Percentiles rank a stretch among this genome's conserved stretches.
These are phyloP conservation scores for Harpagifer antarcticus DNA, from an alignment of 2,797 vertebrate genomes.

Conservation along the genomic window DNA sequence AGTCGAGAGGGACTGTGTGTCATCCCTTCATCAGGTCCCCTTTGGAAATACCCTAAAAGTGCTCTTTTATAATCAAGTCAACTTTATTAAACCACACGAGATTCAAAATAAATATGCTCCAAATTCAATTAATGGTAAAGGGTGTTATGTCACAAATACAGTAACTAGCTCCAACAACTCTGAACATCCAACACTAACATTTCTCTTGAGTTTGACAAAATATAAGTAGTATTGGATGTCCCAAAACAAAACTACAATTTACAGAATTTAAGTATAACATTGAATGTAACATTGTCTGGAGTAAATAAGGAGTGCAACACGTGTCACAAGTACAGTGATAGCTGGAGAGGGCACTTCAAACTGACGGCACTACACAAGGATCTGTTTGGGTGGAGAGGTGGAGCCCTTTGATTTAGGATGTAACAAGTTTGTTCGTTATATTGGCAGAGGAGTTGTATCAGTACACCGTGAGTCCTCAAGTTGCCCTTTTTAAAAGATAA, in stretches of 20 bases:
- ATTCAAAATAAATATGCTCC: conserved; percentile 46
- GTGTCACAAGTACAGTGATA: conserved; percentile 61
- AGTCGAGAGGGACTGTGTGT: conserved; percentile 21
- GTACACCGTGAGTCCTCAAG: conserved; percentile 39
- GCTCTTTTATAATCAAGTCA: conserved; percentile 54
- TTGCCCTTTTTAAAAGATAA: conserved; percentile 28
- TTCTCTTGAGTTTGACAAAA: conserved; percentile 77
- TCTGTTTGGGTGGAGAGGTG: conserved; percentile 52
- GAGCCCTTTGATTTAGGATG: conserved; percentile 45
- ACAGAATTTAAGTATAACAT: conserved; percentile 78
- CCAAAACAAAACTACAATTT: conserved; percentile 53
- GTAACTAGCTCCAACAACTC: conserved; percentile 64
- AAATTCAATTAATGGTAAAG: conserved; percentile 54
- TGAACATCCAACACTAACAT: conserved; percentile 72
- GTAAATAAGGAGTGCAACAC: conserved; percentile 75
- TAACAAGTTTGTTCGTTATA: conserved; percentile 67
- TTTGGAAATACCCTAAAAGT: conserved; percentile 48
- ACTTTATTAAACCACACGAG: conserved; percentile 27
- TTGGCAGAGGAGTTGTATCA: conserved; percentile 43
- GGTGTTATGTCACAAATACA: conserved; percentile 58
- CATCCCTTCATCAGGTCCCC: conserved; percentile 18
- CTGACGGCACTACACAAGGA: conserved; percentile 50
- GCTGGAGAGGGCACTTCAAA: conserved; percentile 67
- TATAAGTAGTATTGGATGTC: conserved; percentile 73
- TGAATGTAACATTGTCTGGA: conserved; percentile 78